Evolutionary conservation across 2,113 vertebrate species (phyloP), one percentile per base, ranked within the genome.

Genomic region (Nesoenas mayeri): DNA sequence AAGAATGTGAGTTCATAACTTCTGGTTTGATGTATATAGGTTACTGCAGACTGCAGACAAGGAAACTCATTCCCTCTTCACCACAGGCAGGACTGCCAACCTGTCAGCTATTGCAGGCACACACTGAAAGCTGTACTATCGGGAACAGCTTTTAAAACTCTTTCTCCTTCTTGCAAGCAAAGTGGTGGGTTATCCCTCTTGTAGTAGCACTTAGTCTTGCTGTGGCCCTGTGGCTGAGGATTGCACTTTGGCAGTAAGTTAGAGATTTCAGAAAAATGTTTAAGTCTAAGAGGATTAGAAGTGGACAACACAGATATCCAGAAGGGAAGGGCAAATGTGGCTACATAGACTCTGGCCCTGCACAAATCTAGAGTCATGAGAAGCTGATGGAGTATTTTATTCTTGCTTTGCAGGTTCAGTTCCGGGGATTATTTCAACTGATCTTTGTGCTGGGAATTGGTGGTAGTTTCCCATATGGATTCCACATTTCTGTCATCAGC

Each of bases 401-500:
- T 83, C 85, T 82, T 74, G 50, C 22, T 93, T 88, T 40, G 25
- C 90, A 98, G 97, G 86, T 95, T 56, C 97, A 97, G 26, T 97
- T 97, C 60, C 92, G 4, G 18, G 96, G 96, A 19, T 50, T 98
- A 32, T 72, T 97, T 74, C 97, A 96, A 57, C 96, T 98, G 96
- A 96, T 98, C 60, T 95, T 98, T 47, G 93, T 98, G 40, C 75
- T 98, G 44, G 99, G 98, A 80, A 98, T 99, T 19, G 98, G 99
- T 42, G 98, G 98, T 9, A 98, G 98, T 20, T 99, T 99, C 87
- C 98, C 98, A 25, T 99, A 98, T 82, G 98, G 99, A 74, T 98
- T 98, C 86, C 93, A 97, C 8, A 85, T 99, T 75, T 98, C 99
- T 60, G 98, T 98, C 65, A 97, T 99, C 95, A 99, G 98, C 48